Evolutionary conservation across 1,140 invertebrate species (phyloP).

Genomic region (Leptopilina clavipes): DNA sequence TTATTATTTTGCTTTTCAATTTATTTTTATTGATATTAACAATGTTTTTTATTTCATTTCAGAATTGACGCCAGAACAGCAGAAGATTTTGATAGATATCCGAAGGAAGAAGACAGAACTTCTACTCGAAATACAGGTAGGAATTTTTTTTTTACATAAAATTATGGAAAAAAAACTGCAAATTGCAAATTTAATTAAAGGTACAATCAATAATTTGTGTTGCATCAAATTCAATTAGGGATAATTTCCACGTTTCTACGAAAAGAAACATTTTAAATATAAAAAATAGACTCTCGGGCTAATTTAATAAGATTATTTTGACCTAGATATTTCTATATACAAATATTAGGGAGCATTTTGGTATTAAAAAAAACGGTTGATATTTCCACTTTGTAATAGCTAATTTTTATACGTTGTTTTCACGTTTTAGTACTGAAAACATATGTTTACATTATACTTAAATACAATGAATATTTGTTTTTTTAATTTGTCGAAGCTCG

Average conservation of each 20-base stretch:
- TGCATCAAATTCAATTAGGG: not conserved
- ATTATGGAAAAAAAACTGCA: not conserved
- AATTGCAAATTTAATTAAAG: not conserved
- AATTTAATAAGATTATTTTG: conserved; percentile 24
- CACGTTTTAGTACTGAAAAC: not conserved
- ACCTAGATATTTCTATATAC: not conserved
- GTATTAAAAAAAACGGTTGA: not conserved
- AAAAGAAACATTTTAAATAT: not conserved
- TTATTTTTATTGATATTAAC: too few relatives aligned
- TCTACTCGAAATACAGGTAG: conserved; percentile 94
- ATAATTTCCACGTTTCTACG: not conserved
- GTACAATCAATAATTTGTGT: not conserved
- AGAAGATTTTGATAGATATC: conserved; percentile 92
- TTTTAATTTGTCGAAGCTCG: not conserved
- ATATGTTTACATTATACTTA: too few relatives aligned
- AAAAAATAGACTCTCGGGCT: not conserved
- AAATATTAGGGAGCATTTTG: not conserved
- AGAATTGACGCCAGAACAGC: conserved; percentile 94
- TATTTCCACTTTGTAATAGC: too few relatives aligned
- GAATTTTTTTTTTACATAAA: not conserved
- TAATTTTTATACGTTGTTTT: not conserved
- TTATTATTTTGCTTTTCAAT: too few relatives aligned
- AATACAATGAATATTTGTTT: too few relatives aligned
- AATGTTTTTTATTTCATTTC: conserved; percentile 72
- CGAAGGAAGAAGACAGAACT: conserved; percentile 92